These are phyloP conservation scores for Penelope pileata DNA, from an alignment of 2,113 vertebrate genomes.

Conservation along the genomic window DNA sequence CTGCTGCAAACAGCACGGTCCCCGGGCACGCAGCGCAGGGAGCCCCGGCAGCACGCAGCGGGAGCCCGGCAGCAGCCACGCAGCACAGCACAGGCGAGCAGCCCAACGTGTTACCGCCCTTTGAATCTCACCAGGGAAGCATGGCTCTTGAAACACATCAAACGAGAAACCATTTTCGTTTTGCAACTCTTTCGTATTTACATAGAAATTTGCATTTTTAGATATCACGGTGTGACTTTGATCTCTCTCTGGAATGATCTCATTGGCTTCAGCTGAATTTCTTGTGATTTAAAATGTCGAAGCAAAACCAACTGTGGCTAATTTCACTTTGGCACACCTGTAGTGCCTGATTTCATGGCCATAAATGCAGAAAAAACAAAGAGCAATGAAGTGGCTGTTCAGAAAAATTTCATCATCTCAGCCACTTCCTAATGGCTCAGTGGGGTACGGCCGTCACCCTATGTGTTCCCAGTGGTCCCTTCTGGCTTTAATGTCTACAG, in stretches of 20 bases:
- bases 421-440: neutral
- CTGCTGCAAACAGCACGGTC: neutral
- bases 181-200: neutral
- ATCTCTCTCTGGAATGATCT: neutral
- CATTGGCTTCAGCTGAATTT: neutral
- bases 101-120: neutral
- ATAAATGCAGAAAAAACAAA: neutral
- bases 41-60: neutral
- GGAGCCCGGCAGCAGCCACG: neutral
- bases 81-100: neutral
- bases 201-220: neutral
- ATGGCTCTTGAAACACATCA: neutral
- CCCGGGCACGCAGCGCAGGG: no score
- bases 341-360: neutral
- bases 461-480: neutral
- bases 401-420: neutral
- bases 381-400: neutral
- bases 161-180: neutral
- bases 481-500: neutral
- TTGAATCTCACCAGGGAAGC: neutral
- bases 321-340: neutral
- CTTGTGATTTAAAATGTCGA: neutral
- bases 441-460: neutral
- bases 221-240: neutral
- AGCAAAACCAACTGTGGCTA: neutral